phyloP scores from a whole-genome alignment of 2,797 vertebrate species.

The Lepus oiostolus region DNA sequence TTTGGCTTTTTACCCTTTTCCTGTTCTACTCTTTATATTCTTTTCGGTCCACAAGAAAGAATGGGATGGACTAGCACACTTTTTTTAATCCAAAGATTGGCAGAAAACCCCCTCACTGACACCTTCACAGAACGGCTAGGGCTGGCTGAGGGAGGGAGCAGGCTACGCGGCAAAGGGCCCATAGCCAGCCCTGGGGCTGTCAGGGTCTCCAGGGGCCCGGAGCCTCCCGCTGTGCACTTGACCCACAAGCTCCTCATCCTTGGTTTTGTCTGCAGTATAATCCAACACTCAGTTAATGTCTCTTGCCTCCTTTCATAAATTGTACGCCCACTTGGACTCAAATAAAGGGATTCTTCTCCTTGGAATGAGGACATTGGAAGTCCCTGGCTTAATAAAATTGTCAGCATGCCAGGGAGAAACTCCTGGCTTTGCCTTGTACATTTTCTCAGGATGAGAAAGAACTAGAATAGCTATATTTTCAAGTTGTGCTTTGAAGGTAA shows the following conservation, averaged over 20 bases:
- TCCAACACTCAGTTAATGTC: constrained; percentile 20
- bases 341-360: constrained; percentile 27
- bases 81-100: not conserved
- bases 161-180: not conserved
- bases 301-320: not conserved
- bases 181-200: not conserved
- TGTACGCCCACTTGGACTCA: not conserved
- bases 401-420: constrained; percentile 26
- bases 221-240: not conserved
- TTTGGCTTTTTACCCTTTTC: not conserved
- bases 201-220: not conserved
- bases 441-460: constrained; percentile 54
- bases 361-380: constrained; percentile 15
- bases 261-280: not conserved
- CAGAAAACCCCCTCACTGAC: not conserved
- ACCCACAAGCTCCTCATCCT: not conserved
- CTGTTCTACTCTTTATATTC: not conserved
- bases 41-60: not conserved
- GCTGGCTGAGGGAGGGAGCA: too few species aligned
- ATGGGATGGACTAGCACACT: too few species aligned
- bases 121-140: not conserved
- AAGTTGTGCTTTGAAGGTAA: constrained; percentile 70
- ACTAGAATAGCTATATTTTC: constrained; percentile 64
- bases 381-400: constrained; percentile 56
- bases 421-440: not conserved